Evolutionary conservation across 2,797 vertebrate species (phyloP), one percentile per base, ranked within the genome.

Genomic region (Buphagus erythrorhynchus): DNA sequence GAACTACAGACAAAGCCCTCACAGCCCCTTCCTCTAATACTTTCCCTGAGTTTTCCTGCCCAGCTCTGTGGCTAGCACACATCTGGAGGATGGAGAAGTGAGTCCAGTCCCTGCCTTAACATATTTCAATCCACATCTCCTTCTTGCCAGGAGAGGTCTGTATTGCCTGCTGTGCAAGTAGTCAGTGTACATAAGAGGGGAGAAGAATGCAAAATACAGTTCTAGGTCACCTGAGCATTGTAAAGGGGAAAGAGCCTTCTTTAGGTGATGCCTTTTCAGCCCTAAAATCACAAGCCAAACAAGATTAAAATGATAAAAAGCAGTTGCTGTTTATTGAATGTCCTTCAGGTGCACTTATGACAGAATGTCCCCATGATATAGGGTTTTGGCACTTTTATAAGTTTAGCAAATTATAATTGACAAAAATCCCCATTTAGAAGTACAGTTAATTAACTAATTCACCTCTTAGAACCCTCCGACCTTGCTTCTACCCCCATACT

Each of bases 171-270:
- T 10, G 3, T 24, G 24, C 49, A 81, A 33, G 1, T 43, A 13
- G 24, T 7, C 1, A 1, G 31, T 6, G 20, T 28, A 33, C 0
- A 0, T 15, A 29, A 42, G 49, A 68, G 81, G 10, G 10, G 15
- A 51, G 24, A 42, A 69, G 28, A 52, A 17, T n/a, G 7, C 10
- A 51, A 54, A 65, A 46, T 14, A 2, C 26, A 33, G 14, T 59
- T 51, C 18, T 55, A 35, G 10, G 43, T 43, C 36, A 62, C 35
- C 19, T 33, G 21, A 85, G 26, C 66, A 33, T 66, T 62, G 79
- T 42, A 59, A 38, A 26, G 42, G 13, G 26, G 10, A 71, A 90
- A 67, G 3, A 18, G 1, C 9, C 33, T 79, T 51, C 29, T 82
- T 62, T 33, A 29, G 15, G 13, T 36, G 59, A 31, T 35, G 11